Evolutionary conservation across 2,113 vertebrate genomes (phyloP).

Genomic region (Noturus placidus): DNA sequence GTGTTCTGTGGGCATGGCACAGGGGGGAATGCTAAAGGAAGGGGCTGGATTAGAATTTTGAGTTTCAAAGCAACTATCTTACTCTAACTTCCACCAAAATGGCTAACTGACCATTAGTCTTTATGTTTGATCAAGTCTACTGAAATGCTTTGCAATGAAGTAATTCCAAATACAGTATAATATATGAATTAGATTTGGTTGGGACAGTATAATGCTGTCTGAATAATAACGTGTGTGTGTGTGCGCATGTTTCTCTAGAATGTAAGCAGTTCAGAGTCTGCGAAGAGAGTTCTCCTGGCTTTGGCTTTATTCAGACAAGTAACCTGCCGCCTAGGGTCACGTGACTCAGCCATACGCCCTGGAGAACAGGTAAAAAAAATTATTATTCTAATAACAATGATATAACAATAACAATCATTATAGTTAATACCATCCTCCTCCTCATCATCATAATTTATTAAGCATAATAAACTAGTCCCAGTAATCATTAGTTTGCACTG

Average conservation of each 20-base stretch:
- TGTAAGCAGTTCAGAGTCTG: slow-evolving; percentile 24
- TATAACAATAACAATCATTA: background rate
- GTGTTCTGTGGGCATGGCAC: background rate
- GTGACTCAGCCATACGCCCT: slow-evolving; percentile 39
- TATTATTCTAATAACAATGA: background rate
- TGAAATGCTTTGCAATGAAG: background rate
- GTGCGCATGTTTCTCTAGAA: slow-evolving; percentile 48
- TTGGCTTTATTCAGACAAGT: slow-evolving; percentile 69
- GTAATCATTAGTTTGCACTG: background rate
- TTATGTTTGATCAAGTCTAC: background rate
- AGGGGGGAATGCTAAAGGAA: background rate
- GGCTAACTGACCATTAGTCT: background rate
- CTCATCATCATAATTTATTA: background rate
- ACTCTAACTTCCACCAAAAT: background rate
- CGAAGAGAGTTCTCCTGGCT: slow-evolving; percentile 52
- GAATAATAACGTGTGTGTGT: background rate
- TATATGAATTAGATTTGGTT: background rate
- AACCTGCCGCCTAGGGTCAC: slow-evolving; percentile 59
- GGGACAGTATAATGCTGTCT: background rate
- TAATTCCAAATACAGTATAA: background rate
- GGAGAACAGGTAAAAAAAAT: slow-evolving; percentile 58
- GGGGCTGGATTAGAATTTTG: background rate
- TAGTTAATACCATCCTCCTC: background rate
- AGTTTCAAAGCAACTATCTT: background rate
- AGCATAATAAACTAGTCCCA: background rate